Base-by-base conservation (phyloP, 2,888 invertebrate genomes). In the Chesias legatella region DNA sequence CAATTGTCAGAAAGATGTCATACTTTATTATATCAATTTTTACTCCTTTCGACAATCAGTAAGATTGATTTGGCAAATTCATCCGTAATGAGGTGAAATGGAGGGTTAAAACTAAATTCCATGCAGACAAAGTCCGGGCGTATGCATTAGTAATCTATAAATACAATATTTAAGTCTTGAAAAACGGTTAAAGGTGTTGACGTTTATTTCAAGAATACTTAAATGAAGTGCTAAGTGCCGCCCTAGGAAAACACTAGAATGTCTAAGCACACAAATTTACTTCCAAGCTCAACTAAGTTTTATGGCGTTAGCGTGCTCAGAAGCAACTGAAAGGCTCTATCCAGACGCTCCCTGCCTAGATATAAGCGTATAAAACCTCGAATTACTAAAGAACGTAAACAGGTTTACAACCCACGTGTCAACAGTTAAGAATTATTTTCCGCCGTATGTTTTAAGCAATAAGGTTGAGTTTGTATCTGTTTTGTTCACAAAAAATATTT, bases 371-470 rank as follows among this genome's bases (percentile, higher is more conserved):
- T 63, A 58, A 62, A 64, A 58, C 52, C 53, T 60, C 56, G 59
- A 61, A 66, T 66, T 60, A 58, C 59, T 53, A 62, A 62, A 61
- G 53, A 63, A 59, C 56, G 59, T 62, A 67, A 67, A 64, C 63
- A 68, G 58, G 58, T 61, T 67, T 63, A 67, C 56, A 48, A 50
- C 47, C 48, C 35, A 44, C 39, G 53, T 24, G 31, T 30, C 38
- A 2, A 20, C 24, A 39, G 21, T 25, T 6, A 10, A 36, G 13
- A 17, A 17, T 17, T 17, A 17, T 5, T 17, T 17, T 17, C 13
- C 13, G 13, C 13, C 13, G 13, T 17, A 17, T n/a, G n/a, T n/a
- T n/a, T n/a, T n/a, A n/a, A n/a, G 21, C 8, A 17, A 34, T 43
- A 52, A 42, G 43, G 33, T 33, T 33, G 29, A 41, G 11, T 43